Evolutionary conservation across 2,113 vertebrate species (phyloP).

Genomic region (Salvelinus sp.): DNA sequence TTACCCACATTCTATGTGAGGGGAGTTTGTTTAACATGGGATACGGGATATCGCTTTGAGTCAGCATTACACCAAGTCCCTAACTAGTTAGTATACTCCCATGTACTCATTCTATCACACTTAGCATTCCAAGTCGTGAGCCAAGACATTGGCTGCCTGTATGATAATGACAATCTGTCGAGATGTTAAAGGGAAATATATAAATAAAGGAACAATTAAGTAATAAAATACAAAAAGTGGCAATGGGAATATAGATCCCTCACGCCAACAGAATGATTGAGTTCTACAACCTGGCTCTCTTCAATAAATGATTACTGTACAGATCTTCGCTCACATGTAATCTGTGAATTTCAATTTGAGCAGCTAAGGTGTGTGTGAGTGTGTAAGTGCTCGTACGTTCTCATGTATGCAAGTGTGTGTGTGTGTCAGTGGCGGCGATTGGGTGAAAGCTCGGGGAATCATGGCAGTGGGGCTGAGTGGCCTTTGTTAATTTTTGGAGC

Average conservation of each 20-base stretch:
- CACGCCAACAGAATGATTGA: constrained; percentile 54
- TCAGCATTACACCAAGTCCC: constrained; percentile 40
- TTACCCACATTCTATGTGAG: constrained; percentile 27
- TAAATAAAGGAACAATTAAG: constrained; percentile 55
- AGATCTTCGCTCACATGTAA: constrained; percentile 1
- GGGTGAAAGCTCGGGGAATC: constrained; percentile 11
- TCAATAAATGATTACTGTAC: background rate
- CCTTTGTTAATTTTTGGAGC: constrained; percentile 4
- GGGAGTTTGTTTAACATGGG: constrained; percentile 41
- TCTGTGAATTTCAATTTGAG: constrained; percentile 7
- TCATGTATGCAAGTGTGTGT: no score
- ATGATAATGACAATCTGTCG: constrained; percentile 45
- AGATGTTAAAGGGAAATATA: constrained; percentile 45
- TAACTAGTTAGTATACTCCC: constrained; percentile 26
- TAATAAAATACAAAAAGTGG: constrained; percentile 49
- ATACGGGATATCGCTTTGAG: constrained; percentile 46
- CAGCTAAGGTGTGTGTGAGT: background rate
- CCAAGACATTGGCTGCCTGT: constrained; percentile 25
- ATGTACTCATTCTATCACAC: constrained; percentile 24
- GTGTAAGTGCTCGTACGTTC: no score
- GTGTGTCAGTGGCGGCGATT: background rate
- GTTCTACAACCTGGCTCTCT: constrained; percentile 22
- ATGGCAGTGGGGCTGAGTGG: constrained; percentile 11
- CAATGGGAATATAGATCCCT: constrained; percentile 46
- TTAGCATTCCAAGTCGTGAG: constrained; percentile 25